These are phyloP conservation scores for Pogoniulus pusillus DNA, from an alignment of 2,797 vertebrate genomes.

Conservation along the genomic window DNA sequence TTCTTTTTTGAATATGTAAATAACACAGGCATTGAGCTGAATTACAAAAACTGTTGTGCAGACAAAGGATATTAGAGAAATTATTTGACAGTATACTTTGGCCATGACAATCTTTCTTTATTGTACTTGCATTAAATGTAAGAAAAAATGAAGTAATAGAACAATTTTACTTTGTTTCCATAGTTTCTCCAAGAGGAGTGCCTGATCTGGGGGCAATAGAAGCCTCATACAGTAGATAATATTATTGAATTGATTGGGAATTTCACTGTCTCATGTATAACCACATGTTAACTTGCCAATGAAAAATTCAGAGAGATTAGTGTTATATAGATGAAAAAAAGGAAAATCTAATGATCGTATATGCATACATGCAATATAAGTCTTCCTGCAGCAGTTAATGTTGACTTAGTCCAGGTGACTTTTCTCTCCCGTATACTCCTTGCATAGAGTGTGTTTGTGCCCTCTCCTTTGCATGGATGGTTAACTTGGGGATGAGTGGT, in stretches of 20 bases:
- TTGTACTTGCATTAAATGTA: not conserved
- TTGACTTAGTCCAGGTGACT: not conserved
- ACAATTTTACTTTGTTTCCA: not conserved
- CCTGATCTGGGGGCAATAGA: not conserved
- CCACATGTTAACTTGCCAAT: not conserved
- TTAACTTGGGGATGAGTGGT: not conserved
- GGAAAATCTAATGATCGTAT: no score
- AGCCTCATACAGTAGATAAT: not conserved
- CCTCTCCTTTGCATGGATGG: not conserved
- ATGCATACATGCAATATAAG: no score
- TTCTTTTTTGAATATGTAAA: not conserved
- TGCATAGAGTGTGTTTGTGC: not conserved
- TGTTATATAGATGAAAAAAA: not conserved
- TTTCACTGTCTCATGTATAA: not conserved
- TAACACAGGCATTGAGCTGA: not conserved
- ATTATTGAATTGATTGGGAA: not conserved
- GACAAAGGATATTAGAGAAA: not conserved
- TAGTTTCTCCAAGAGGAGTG: not conserved
- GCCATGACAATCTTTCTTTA: not conserved
- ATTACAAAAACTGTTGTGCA: not conserved
- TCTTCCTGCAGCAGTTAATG: not conserved
- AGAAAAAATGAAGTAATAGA: not conserved
- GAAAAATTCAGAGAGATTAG: not conserved
- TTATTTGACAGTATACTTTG: not conserved
- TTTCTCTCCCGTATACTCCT: not conserved